Conservation (phyloP, 92 coral and sea anemone species). For the Parazoanthus swiftii region DNA sequence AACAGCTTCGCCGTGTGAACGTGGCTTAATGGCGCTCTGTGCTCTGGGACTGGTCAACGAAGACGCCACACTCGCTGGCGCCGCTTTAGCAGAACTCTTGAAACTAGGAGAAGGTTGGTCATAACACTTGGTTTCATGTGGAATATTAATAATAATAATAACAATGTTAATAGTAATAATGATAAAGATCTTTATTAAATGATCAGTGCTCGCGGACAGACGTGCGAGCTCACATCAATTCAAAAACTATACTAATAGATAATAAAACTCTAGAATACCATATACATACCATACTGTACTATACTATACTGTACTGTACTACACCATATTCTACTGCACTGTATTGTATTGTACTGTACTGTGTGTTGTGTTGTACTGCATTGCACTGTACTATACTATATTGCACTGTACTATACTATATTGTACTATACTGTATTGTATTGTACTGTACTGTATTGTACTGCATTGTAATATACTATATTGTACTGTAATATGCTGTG, state of each 20-base stretch:
- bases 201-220: too few species aligned
- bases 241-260: too few species aligned
- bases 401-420: not conserved
- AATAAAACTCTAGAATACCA: too few species aligned
- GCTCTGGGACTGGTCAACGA: constrained; percentile 85
- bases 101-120: constrained; percentile 61
- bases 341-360: constrained; percentile 1
- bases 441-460: constrained; percentile 4
- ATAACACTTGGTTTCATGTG: not conserved
- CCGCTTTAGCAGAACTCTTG: constrained; percentile 86
- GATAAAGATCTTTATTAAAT: too few species aligned
- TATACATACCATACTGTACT: too few species aligned
- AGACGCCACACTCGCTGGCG: constrained; percentile 91
- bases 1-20: constrained; percentile 75
- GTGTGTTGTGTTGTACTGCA: too few species aligned
- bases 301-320: not conserved
- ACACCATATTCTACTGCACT: not conserved
- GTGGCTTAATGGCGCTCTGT: constrained; percentile 90
- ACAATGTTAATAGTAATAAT: too few species aligned
- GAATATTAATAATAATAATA: too few species aligned
- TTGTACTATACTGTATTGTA: constrained; percentile 6
- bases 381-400: constrained; percentile 4
- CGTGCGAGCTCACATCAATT: too few species aligned
- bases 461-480: too few species aligned
- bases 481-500: too few species aligned